Evolutionary conservation across 1,140 invertebrate species (phyloP).

Genomic region (Phortica variegata): DNA sequence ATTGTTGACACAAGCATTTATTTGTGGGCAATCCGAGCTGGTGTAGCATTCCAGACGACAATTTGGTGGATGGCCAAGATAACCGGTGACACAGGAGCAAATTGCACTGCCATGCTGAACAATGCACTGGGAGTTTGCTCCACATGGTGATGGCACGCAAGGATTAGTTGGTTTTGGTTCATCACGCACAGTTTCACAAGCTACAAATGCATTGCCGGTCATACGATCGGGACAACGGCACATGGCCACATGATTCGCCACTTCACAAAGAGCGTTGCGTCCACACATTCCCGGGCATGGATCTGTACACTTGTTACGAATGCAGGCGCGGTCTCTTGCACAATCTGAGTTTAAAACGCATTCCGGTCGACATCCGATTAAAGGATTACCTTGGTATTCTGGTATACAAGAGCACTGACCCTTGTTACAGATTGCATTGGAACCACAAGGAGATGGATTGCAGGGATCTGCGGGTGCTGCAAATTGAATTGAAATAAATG

Average conservation of each 20-base stretch:
- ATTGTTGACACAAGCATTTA: constrained; percentile 73
- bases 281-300: constrained; percentile 79
- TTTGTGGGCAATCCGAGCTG: constrained; percentile 71
- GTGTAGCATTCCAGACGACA: constrained; percentile 76
- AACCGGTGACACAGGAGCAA: constrained; percentile 72
- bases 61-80: constrained; percentile 70
- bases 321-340: constrained; percentile 69
- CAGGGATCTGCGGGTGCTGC: constrained; percentile 61
- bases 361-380: constrained; percentile 73
- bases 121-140: constrained; percentile 74
- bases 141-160: constrained; percentile 75
- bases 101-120: constrained; percentile 70
- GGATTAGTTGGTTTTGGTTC: constrained; percentile 58
- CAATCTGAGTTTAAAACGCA: constrained; percentile 77
- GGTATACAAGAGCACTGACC: constrained; percentile 73
- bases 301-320: constrained; percentile 79
- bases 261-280: constrained; percentile 72
- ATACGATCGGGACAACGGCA: constrained; percentile 75
- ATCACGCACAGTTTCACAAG: constrained; percentile 43
- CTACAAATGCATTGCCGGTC: constrained; percentile 70
- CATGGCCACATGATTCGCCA: constrained; percentile 74
- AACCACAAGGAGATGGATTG: constrained; percentile 71
- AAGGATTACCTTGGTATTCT: constrained; percentile 76
- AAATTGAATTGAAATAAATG: constrained; percentile 48
- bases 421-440: constrained; percentile 73